Evolutionary conservation across 2,888 invertebrate genomes (phyloP), one percentile per base, ranked within the genome.

Genomic region (Onthophagus sagittarius): DNA sequence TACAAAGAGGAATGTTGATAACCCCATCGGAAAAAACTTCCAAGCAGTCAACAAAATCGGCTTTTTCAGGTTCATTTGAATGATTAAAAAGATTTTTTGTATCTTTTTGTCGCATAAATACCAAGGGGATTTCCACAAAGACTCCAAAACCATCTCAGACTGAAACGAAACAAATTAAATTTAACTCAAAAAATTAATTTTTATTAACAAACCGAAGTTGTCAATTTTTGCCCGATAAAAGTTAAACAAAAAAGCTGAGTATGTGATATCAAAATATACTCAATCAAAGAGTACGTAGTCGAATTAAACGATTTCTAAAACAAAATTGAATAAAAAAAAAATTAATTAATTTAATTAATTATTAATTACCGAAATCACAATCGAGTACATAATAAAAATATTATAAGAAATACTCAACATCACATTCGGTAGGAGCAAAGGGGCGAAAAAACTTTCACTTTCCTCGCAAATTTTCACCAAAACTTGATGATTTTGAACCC

Each of bases 401-500:
- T 70, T 72, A 53, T 74, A 71, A 15, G 72, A 75, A 15, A 75
- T 71, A 0, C 69, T 39, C 11, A 72, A 72, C 7, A 71, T 39
- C 33, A 75, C 14, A 9, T 65, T 69, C 0, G 70, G 72, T 23
- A 85, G 77, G 78, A 84, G 81, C 72, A 84, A 80, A 0, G 82
- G 80, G 75, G 79, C 81, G 69, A 82, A 85, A 73, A 86, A 84
- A 0, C 74, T 70, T 72, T 86, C 84, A 75, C 85, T 79, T 74
- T 78, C 76, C 4, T 77, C 65, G n/a, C 83, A 78, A 5, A 80
- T 78, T 2, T 77, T 67, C 31, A 83, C 64, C 15, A 85, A 82
- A 67, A 79, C 81, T 2, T 81, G 81, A 75, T 86, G 85, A 65
- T 83, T 83, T 0, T 78, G 13, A 1, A 85, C 73, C 72, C 85